Evolutionary conservation across 1,140 invertebrate species (phyloP).

Genomic region (Carposina sasakii): DNA sequence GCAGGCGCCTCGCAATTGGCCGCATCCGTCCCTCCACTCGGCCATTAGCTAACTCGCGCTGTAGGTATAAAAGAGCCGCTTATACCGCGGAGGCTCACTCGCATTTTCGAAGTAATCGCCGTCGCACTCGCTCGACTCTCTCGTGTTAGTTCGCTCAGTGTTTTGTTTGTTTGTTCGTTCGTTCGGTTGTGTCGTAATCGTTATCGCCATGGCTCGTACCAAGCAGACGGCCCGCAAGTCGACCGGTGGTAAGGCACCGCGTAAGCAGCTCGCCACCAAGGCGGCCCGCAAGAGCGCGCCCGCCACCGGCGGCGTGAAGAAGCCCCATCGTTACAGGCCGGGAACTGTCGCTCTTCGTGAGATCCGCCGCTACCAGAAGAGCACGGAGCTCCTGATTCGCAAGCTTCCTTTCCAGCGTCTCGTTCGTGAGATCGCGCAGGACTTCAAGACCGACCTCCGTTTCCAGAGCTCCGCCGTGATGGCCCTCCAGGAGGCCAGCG

Average conservation of each 20-base stretch:
- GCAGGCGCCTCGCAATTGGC: no score
- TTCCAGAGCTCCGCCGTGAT: slow-evolving; percentile 87
- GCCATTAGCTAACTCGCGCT: no score
- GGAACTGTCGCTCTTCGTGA: slow-evolving; percentile 89
- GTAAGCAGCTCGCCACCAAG: slow-evolving; percentile 86
- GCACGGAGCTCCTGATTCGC: slow-evolving; percentile 87
- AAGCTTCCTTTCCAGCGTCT: slow-evolving; percentile 91
- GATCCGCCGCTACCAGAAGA: slow-evolving; percentile 85
- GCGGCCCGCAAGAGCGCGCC: slow-evolving; percentile 80
- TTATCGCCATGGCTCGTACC: slow-evolving; percentile 83
- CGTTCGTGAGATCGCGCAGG: slow-evolving; percentile 89
- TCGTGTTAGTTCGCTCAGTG: no score
- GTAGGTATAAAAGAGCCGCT: no score
- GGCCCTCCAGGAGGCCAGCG: slow-evolving; percentile 70
- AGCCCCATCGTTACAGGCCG: slow-evolving; percentile 84
- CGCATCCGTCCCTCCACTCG: no score
- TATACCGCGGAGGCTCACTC: no score
- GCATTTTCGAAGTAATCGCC: no score
- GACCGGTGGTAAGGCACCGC: slow-evolving; percentile 73
- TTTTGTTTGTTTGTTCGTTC: no score
- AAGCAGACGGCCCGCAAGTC: slow-evolving; percentile 87
- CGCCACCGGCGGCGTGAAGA: slow-evolving; percentile 89
- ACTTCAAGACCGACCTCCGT: slow-evolving; percentile 85
- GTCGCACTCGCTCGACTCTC: no score
- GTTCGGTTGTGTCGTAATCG: no score